phyloP scores from a whole-genome alignment of 2,888 invertebrate species.

The Zelleria hepariella region DNA sequence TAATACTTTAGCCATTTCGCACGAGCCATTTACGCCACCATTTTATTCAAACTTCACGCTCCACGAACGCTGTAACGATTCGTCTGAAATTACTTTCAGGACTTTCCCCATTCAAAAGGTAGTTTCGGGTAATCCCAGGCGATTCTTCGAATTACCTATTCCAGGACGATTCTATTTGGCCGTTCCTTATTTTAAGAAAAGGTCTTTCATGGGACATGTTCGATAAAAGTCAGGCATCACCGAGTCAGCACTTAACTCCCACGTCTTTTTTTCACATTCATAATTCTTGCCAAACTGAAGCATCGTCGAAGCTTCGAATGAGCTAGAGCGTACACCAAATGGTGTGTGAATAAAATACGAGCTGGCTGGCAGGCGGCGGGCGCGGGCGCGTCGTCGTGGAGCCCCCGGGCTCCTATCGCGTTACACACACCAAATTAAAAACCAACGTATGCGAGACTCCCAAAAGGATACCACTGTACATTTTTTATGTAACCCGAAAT shows the following conservation, averaged over 20 bases:
- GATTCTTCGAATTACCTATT: background rate
- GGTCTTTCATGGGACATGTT: background rate
- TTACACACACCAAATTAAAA: constrained; percentile 33
- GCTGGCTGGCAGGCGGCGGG: constrained; percentile 16
- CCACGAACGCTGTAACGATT: background rate
- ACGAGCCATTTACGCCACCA: background rate
- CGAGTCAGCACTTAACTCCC: background rate
- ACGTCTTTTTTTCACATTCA: background rate
- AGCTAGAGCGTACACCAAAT: constrained; percentile 34
- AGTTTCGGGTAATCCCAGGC: background rate
- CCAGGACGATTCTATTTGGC: background rate
- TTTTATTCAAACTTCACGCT: background rate
- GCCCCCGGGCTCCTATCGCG: constrained; percentile 19
- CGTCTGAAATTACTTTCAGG: background rate
- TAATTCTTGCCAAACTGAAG: background rate
- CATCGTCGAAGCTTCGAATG: background rate
- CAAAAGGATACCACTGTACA: background rate
- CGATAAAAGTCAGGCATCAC: background rate
- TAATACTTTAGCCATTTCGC: background rate
- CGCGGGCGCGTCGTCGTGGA: constrained; percentile 18
- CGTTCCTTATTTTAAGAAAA: background rate
- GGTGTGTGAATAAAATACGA: constrained; percentile 59
- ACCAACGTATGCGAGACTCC: constrained; percentile 7
- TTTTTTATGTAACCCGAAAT: background rate
- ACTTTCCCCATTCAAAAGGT: background rate